Percentiles rank a stretch among this genome's conserved stretches.
Conservation (phyloP, 2,113 vertebrate species). For the Hippopotamus amphibius region DNA sequence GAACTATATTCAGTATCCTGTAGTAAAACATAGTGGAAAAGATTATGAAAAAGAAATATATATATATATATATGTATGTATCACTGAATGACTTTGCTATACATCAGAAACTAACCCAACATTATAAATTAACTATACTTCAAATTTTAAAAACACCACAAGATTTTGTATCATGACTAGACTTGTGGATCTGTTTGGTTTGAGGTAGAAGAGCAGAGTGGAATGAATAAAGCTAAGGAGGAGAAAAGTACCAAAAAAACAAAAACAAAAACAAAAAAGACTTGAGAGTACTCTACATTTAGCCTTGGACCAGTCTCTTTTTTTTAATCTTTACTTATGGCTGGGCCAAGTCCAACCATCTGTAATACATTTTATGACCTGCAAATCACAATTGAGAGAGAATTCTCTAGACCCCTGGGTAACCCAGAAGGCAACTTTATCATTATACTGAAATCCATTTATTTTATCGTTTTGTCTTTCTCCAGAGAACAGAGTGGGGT, state of each 20-base stretch:
- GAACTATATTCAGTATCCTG: not conserved
- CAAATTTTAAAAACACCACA: not conserved
- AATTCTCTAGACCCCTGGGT: not conserved
- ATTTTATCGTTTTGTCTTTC: not conserved
- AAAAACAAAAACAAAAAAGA: not conserved
- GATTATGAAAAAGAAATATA: not conserved
- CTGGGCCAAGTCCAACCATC: not conserved
- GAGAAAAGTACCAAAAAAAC: not conserved
- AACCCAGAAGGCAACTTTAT: not conserved
- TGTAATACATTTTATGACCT: not conserved
- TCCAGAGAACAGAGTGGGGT: not conserved
- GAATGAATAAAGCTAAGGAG: not conserved
- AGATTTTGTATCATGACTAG: not conserved
- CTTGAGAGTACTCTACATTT: not conserved
- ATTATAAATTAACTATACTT: not conserved
- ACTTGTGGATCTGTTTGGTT: not conserved
- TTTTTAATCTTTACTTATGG: slow-evolving; percentile 12
- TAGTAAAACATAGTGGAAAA: not conserved
- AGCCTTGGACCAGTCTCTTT: not conserved
- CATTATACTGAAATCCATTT: not conserved
- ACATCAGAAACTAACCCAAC: not conserved
- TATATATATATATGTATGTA: not conserved
- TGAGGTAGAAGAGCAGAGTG: not conserved
- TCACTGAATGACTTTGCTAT: not conserved
- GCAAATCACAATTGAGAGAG: not conserved